phyloP scores from a whole-genome alignment of 2,797 vertebrate species.

The Triplophysa yarkandensis region DNA sequence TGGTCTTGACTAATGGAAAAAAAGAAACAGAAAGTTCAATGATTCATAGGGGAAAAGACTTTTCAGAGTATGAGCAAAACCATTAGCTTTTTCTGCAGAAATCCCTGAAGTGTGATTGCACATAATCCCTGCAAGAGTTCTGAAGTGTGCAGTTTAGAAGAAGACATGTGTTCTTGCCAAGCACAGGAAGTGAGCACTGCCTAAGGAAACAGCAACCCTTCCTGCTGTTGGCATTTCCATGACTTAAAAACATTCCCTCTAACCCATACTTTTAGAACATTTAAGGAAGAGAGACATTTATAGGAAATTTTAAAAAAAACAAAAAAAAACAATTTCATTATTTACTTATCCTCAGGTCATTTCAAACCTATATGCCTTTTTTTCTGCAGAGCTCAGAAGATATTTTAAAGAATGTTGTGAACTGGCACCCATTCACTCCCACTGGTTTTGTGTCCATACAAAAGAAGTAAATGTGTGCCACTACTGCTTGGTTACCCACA shows the following conservation, averaged over 20 bases:
- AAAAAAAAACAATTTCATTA: no score
- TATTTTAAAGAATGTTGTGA: no score
- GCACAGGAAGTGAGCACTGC: conserved; percentile 42
- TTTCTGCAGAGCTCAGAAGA: no score
- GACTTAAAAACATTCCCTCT: neutral
- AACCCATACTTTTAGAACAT: neutral
- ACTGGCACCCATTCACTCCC: no score
- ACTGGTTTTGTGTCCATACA: no score
- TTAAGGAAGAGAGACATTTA: neutral
- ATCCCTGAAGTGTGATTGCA: neutral
- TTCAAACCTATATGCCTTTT: no score
- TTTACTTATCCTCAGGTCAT: no score
- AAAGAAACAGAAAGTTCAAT: no score
- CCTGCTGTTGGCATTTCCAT: conserved; percentile 40
- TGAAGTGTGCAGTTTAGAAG: conserved; percentile 2
- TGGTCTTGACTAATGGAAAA: no score
- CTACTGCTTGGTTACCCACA: no score
- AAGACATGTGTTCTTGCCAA: conserved; percentile 21
- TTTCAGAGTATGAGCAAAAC: neutral
- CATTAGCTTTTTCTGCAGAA: neutral
- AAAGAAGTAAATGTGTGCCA: no score
- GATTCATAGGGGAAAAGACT: no score
- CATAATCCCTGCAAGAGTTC: conserved; percentile 15
- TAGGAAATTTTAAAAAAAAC: neutral
- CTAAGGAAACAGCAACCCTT: conserved; percentile 44